Evolutionary conservation across 2,113 vertebrate genomes (phyloP).

Genomic region (Tachysurus fulvidraco): DNA sequence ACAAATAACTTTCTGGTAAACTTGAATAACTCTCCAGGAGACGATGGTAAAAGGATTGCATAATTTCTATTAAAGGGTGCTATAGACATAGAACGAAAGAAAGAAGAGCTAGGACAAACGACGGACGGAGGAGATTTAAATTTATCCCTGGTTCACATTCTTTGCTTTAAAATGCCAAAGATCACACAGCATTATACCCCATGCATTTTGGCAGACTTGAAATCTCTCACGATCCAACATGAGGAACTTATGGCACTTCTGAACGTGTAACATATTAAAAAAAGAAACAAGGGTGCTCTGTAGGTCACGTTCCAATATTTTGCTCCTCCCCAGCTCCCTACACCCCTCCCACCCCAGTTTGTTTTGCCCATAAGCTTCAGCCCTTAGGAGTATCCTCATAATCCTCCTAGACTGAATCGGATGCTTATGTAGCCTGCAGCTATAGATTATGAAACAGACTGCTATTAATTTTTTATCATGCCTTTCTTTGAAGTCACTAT

Average conservation of each 20-base stretch:
- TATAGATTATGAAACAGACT: conserved; percentile 62
- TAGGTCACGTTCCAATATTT: not conserved
- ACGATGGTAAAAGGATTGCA: not conserved
- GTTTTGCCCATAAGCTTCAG: conserved; percentile 33
- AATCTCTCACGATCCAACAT: not conserved
- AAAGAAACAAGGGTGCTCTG: not conserved
- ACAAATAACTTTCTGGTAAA: too few relatives aligned
- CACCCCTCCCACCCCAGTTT: not conserved
- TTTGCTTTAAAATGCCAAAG: not conserved
- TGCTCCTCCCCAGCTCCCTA: not conserved
- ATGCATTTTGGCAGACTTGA: not conserved
- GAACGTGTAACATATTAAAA: not conserved
- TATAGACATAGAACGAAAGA: not conserved
- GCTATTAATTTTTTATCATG: conserved; percentile 66
- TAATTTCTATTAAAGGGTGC: not conserved
- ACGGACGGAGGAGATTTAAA: not conserved
- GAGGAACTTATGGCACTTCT: not conserved
- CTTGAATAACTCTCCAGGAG: not conserved
- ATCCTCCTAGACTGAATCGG: conserved; percentile 53
- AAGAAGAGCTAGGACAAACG: not conserved
- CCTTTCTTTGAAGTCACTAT: conserved; percentile 65
- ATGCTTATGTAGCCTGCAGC: conserved; percentile 64
- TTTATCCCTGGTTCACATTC: not conserved
- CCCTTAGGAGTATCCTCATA: conserved; percentile 55
- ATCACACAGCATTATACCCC: not conserved